Evolutionary conservation across 2,888 invertebrate species (phyloP).

Genomic region (Zele albiditarsus): DNA sequence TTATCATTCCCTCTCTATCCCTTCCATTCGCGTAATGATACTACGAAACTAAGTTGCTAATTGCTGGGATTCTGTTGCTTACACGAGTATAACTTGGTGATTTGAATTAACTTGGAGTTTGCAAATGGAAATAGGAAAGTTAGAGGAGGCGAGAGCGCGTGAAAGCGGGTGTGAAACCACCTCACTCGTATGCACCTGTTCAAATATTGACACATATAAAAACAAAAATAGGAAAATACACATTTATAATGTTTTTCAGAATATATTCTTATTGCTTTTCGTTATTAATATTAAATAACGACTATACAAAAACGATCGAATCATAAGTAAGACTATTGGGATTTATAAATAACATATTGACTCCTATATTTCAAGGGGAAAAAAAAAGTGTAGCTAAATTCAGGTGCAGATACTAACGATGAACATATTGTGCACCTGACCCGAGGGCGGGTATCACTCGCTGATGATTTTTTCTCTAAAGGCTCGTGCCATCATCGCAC

Average conservation of each 20-base stretch:
- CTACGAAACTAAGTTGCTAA: slow-evolving; percentile 25
- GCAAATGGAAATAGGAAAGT: not conserved
- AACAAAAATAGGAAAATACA: not conserved
- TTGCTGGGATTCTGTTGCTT: slow-evolving; percentile 17
- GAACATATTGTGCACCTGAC: slow-evolving; percentile 24
- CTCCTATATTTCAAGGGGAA: not conserved
- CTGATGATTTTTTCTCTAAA: slow-evolving; percentile 18
- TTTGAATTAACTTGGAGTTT: slow-evolving; percentile 24
- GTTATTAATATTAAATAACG: no score
- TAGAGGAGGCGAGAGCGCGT: not conserved
- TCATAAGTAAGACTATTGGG: no score
- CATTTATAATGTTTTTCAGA: no score
- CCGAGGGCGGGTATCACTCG: not conserved
- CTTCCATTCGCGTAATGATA: slow-evolving; percentile 10
- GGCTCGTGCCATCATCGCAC: slow-evolving; percentile 12
- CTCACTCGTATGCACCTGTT: not conserved
- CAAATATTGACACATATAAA: not conserved
- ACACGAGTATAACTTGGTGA: slow-evolving; percentile 14
- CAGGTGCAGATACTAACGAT: slow-evolving; percentile 12
- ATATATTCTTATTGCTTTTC: no score
- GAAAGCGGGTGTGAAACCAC: not conserved
- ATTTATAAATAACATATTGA: not conserved
- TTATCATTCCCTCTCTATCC: not conserved
- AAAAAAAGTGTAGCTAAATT: not conserved
- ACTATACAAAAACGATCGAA: no score